These are phyloP conservation scores for Peromyscus melanophrys DNA, from an alignment of 2,797 vertebrate species.

Conservation along the genomic window DNA sequence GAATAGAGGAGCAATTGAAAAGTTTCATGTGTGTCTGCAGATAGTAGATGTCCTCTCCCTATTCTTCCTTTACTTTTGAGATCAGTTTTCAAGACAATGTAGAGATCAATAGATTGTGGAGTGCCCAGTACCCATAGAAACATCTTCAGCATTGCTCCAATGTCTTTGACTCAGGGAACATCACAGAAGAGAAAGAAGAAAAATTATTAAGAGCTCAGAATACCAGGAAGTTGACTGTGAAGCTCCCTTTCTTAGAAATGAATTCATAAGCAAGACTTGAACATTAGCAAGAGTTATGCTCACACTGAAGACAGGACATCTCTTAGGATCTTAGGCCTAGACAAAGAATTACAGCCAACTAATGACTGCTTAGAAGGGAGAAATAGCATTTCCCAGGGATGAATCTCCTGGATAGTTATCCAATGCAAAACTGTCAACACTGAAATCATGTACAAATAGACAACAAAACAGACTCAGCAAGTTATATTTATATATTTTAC, in stretches of 20 bases:
- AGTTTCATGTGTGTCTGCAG: not conserved
- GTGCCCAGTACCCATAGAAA: not conserved
- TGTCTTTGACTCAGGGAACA: not conserved
- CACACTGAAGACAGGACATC: not conserved
- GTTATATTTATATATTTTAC: not conserved
- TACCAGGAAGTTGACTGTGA: not conserved
- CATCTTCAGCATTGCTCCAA: not conserved
- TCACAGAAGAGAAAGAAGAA: not conserved
- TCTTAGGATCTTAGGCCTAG: not conserved
- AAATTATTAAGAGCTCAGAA: not conserved
- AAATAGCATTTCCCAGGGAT: not conserved
- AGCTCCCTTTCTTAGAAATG: not conserved
- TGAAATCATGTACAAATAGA: not conserved
- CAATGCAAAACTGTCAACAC: not conserved
- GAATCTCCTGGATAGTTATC: not conserved
- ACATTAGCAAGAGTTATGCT: not conserved
- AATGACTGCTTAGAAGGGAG: not conserved
- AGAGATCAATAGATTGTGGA: not conserved
- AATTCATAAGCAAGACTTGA: not conserved
- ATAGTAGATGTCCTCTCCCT: not conserved
- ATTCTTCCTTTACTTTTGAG: not conserved
- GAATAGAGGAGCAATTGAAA: conserved; percentile 20
- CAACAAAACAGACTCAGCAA: not conserved
- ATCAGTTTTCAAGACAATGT: not conserved
- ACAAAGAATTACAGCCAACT: not conserved